Conservation (phyloP, 2,797 vertebrate genomes). For the Sylvilagus floridanus region DNA sequence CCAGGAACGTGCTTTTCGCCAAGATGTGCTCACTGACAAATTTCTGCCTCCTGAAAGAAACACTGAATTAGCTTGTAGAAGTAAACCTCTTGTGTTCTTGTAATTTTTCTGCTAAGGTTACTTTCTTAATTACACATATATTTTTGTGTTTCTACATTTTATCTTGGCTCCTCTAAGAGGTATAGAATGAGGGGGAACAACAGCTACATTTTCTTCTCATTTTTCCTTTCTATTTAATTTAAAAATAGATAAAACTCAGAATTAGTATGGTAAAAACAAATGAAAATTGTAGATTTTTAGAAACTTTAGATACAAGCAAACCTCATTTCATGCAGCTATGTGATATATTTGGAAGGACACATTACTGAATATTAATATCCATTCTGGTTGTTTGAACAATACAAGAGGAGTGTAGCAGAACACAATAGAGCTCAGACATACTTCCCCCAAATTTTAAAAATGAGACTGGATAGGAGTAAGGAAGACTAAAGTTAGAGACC, state of each 20-base stretch:
- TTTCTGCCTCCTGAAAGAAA: constrained; percentile 41
- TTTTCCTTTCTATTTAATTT: constrained; percentile 20
- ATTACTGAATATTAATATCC: constrained; percentile 35
- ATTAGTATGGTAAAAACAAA: neutral
- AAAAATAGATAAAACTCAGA: neutral
- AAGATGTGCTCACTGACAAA: constrained; percentile 45
- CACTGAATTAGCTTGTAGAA: constrained; percentile 46
- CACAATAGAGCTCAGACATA: neutral
- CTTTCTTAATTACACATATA: constrained; percentile 42
- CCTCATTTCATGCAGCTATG: neutral
- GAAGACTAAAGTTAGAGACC: neutral
- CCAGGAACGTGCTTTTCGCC: neutral
- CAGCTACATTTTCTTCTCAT: neutral
- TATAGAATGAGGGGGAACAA: neutral
- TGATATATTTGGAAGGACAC: constrained; percentile 42
- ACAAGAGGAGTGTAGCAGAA: neutral
- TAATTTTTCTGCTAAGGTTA: constrained; percentile 36
- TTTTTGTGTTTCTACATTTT: constrained; percentile 39
- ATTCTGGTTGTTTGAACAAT: neutral
- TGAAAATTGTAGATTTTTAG: constrained; percentile 23
- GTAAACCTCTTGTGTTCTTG: constrained; percentile 15
- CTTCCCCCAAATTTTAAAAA: neutral
- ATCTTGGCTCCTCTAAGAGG: constrained; percentile 22
- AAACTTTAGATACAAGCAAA: constrained; percentile 37
- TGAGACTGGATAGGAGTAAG: neutral